Conservation (phyloP, 2,113 vertebrate genomes). For the Sylvia atricapilla region DNA sequence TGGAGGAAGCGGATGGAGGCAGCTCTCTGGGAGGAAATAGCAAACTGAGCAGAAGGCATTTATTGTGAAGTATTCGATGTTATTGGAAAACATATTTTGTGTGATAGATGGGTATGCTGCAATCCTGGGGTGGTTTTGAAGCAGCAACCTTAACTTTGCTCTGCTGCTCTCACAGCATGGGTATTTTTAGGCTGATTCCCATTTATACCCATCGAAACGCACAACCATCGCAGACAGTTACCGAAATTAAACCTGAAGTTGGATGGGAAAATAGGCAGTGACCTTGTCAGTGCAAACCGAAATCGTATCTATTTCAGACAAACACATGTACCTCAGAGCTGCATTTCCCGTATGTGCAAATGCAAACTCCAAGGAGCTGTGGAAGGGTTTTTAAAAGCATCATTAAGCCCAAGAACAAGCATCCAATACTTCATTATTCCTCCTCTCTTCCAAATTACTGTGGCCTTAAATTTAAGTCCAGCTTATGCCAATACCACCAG, state of each 20-base stretch:
- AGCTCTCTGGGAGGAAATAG: neutral
- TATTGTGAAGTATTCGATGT: neutral
- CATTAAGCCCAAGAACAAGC: neutral
- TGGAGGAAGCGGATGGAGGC: neutral
- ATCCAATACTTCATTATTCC: neutral
- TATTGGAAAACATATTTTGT: neutral
- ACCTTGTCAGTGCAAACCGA: conserved; percentile 35
- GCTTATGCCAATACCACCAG: neutral
- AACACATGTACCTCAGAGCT: neutral
- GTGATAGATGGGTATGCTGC: neutral
- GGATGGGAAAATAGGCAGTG: conserved; percentile 29
- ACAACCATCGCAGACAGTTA: neutral
- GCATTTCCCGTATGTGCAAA: neutral
- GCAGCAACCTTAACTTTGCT: neutral
- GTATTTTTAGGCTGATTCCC: conserved; percentile 43
- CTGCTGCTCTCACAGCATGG: neutral
- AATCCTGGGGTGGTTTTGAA: neutral
- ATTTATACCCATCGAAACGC: conserved; percentile 18
- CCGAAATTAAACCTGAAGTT: conserved; percentile 47
- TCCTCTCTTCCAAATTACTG: neutral
- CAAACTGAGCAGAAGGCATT: neutral
- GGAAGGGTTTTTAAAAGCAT: neutral
- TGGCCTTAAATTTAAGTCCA: neutral
- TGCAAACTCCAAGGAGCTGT: neutral
- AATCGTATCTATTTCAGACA: neutral